Evolutionary conservation across 35 echinoderm and acorn worm genomes (phyloP).

Genomic region (Apostichopus californicus): DNA sequence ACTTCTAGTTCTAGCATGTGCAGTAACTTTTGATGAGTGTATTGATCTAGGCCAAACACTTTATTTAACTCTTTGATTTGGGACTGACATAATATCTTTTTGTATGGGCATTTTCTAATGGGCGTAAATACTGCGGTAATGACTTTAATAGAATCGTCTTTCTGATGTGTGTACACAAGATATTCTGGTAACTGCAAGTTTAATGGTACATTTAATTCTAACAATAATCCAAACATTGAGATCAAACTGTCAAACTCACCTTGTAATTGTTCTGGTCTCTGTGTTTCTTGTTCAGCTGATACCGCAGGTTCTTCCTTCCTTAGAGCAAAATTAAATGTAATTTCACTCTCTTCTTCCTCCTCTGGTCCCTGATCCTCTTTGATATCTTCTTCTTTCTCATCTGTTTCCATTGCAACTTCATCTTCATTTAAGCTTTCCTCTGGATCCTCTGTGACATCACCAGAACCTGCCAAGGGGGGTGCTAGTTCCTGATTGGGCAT

Average conservation of each 20-base stretch:
- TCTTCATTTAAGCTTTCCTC: background rate
- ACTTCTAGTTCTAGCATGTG: no score
- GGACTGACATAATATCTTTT: no score
- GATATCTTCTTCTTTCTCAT: background rate
- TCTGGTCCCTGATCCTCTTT: background rate
- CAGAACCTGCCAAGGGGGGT: background rate
- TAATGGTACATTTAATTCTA: background rate
- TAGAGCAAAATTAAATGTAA: slow-evolving; percentile 36
- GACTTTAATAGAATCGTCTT: no score
- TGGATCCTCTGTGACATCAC: background rate
- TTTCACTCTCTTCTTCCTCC: background rate
- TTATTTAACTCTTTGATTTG: no score
- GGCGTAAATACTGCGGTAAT: no score
- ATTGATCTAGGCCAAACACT: no score
- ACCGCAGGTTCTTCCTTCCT: background rate
- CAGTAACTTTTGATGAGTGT: no score
- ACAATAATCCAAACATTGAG: background rate
- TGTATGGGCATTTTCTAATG: no score
- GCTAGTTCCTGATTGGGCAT: background rate
- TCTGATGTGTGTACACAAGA: background rate
- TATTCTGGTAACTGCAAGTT: background rate
- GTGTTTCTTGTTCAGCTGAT: background rate
- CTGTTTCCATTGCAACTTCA: background rate
- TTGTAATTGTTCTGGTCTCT: background rate
- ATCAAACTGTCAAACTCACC: background rate